phyloP scores from a whole-genome alignment of 2,888 invertebrate species.

The Pristionchus fissidentatus region DNA sequence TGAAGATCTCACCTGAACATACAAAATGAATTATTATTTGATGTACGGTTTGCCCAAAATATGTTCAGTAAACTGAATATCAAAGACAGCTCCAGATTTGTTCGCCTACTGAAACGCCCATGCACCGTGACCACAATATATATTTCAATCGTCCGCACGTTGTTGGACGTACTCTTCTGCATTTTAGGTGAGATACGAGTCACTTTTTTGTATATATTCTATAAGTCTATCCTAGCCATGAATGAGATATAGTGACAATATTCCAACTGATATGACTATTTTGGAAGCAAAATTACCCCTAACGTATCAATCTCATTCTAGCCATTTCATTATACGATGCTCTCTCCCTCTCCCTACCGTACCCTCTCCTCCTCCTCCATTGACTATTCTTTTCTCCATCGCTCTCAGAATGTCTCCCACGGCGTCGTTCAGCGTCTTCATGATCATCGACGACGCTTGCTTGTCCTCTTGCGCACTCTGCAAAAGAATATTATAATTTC shows the following conservation, averaged over 20 bases:
- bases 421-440: constrained; percentile 10
- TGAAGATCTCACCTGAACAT: background rate
- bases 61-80: background rate
- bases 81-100: background rate
- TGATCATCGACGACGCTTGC: background rate
- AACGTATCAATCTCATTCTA: background rate
- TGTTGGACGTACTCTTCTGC: too few species aligned
- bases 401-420: constrained; percentile 36
- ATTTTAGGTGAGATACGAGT: too few species aligned
- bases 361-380: background rate
- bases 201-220: too few species aligned
- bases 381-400: background rate
- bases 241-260: too few species aligned
- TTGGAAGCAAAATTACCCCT: too few species aligned
- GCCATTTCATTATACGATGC: background rate
- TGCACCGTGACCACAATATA: too few species aligned
- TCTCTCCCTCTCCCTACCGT: too few species aligned
- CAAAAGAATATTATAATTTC: background rate
- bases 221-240: too few species aligned
- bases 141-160: too few species aligned
- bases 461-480: constrained; percentile 27
- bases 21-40: background rate
- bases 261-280: too few species aligned
- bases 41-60: background rate
- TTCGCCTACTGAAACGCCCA: too few species aligned